Base-by-base conservation (phyloP, 2,888 invertebrate genomes). In the Netelia melanura region DNA sequence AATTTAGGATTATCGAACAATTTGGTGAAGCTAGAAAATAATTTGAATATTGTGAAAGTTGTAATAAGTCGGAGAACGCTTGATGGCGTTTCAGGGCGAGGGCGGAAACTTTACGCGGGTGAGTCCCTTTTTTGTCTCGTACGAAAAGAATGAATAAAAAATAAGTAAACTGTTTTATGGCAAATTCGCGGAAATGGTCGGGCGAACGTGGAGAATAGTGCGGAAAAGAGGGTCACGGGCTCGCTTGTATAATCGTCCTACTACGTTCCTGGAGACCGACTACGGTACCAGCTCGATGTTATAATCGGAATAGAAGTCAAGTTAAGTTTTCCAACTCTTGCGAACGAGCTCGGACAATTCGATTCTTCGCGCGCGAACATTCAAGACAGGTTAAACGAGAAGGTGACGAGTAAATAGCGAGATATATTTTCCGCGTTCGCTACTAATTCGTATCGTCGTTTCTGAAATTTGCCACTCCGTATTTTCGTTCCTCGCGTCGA, bases 21-120 rank as follows among this genome's bases (percentile, higher is more conserved):
- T 62, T 23, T 11, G 17, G 64, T 11, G 64, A 30, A 14, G 21
- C n/a, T 62, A 3, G 3, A 30, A 8, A 25, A 62, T n/a, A 14
- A 14, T 23, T 25, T 25, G n/a, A 0, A 14, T 25, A 62, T 25
- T 23, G 17, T 54, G n/a, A 11, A 38, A 21, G 70, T 30, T 30
- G 30, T 30, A 30, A 30, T 5, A 11, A 23, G 54, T 23, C 6
- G 17, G 44, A 17, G 1, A 44, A 71, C 70, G 38, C 48, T 25
- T 67, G 14, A 54, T 65, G 48, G 38, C 77, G 74, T 38, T 58
- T 9, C 23, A 56, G 21, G 76, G 85, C 77, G 56, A 48, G 72
- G 84, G 87, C 72, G 71, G 56, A 79, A 71, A 70, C 78, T 86
- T 85, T 14, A 64, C 85, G 23, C 79, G 86, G 82, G 89, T 87